Evolutionary conservation across 2,888 invertebrate genomes (phyloP).

Genomic region (Ephialtes manifestator): DNA sequence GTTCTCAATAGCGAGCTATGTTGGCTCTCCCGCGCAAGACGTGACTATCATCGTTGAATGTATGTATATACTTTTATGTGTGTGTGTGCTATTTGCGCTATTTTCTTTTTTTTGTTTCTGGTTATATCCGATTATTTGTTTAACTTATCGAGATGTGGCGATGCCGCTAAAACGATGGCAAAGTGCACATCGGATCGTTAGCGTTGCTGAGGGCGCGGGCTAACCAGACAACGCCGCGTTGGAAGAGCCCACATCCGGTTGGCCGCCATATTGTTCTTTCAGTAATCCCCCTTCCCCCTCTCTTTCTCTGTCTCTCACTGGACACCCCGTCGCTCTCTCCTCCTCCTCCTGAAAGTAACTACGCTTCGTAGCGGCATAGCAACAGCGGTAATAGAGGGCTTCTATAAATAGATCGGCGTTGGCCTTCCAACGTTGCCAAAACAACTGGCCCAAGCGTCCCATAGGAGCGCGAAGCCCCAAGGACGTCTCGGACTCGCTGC

Average conservation of each 20-base stretch:
- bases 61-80: too few relatives aligned
- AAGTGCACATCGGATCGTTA: constrained; percentile 69
- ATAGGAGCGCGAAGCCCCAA: constrained; percentile 72
- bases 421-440: constrained; percentile 81
- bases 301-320: constrained; percentile 26
- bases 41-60: constrained; percentile 15
- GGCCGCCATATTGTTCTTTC: constrained; percentile 71
- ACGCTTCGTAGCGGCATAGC: constrained; percentile 79
- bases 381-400: constrained; percentile 80
- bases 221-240: constrained; percentile 61
- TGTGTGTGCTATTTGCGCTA: constrained; percentile 6
- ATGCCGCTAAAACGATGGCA: constrained; percentile 54
- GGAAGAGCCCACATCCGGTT: constrained; percentile 72
- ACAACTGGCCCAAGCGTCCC: constrained; percentile 77
- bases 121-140: constrained; percentile 19
- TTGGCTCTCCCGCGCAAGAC: constrained; percentile 13
- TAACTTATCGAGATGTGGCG: constrained; percentile 46
- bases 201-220: constrained; percentile 48
- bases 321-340: constrained; percentile 60
- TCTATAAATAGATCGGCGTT: constrained; percentile 81
- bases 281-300: constrained; percentile 61
- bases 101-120: background rate
- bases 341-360: constrained; percentile 62
- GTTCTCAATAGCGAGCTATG: constrained; percentile 38
- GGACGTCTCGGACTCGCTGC: constrained; percentile 64